phyloP scores from a whole-genome alignment of 2,113 vertebrate genomes.

The Oncorhynchus gorbuscha region DNA sequence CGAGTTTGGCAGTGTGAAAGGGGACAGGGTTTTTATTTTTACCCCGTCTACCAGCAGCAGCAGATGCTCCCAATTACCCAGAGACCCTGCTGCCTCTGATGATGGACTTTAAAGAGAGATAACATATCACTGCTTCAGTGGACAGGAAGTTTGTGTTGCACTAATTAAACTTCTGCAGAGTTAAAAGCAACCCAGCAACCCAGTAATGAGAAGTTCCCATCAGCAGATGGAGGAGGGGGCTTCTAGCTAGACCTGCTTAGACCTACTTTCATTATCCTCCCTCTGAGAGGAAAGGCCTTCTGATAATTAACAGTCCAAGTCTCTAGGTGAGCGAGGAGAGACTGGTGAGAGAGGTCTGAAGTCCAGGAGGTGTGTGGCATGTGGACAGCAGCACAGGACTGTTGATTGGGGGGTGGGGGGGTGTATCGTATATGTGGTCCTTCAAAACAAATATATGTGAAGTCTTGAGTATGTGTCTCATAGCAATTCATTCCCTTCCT shows the following conservation, averaged over 20 bases:
- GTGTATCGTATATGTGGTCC: too few relatives aligned
- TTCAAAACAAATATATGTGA: not conserved
- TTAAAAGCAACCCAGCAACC: constrained; percentile 51
- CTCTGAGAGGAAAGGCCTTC: not conserved
- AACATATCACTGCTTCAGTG: constrained; percentile 68
- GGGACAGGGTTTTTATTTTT: constrained; percentile 73
- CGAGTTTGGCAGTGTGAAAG: constrained; percentile 14
- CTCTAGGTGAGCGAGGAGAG: not conserved
- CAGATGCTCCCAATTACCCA: constrained; percentile 78
- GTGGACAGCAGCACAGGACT: not conserved
- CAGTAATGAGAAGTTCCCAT: constrained; percentile 65
- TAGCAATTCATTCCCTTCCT: too few relatives aligned
- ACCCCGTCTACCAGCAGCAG: constrained; percentile 55
- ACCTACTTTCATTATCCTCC: not conserved
- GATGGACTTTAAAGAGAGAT: constrained; percentile 65
- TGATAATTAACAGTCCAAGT: constrained; percentile 6
- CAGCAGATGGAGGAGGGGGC: not conserved
- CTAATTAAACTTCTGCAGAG: constrained; percentile 76
- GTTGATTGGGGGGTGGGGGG: too few relatives aligned
- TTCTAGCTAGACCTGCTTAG: not conserved
- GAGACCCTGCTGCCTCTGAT: constrained; percentile 60
- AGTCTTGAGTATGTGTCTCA: not conserved
- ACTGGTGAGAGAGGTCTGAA: too few relatives aligned
- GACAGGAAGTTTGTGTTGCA: constrained; percentile 65
- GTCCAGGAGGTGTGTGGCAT: too few relatives aligned